phyloP scores from a whole-genome alignment of 1,140 invertebrate genomes.

The Zaprionus ornatus region DNA sequence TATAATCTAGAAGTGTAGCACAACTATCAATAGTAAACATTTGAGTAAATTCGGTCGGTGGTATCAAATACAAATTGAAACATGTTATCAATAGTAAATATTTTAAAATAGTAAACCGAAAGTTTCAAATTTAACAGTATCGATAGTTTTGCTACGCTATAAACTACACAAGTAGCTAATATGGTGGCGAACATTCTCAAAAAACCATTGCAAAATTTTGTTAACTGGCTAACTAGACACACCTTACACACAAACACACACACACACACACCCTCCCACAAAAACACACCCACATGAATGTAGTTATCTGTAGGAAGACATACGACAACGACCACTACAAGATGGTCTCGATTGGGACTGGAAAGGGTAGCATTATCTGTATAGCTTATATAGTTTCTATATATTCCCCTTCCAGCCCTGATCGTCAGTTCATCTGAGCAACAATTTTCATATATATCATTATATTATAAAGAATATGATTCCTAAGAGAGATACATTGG shows the following conservation, averaged over 20 bases:
- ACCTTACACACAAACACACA: conserved; percentile 19
- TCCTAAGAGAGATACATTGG: conserved; percentile 5
- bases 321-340: conserved; percentile 56
- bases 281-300: conserved; percentile 18
- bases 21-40: neutral
- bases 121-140: neutral
- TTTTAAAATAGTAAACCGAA: neutral
- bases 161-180: conserved; percentile 1
- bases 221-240: conserved; percentile 12
- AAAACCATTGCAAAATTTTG: conserved; percentile 1
- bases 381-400: neutral
- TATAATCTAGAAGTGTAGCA: neutral
- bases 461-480: neutral
- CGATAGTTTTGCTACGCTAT: neutral
- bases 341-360: conserved; percentile 32
- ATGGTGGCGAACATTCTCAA: neutral
- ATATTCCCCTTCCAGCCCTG: neutral
- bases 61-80: neutral
- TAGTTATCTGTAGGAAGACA: conserved; percentile 43
- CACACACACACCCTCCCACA: conserved; percentile 16
- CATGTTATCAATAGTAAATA: neutral
- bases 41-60: conserved; percentile 1
- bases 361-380: neutral
- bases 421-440: conserved; percentile 60
- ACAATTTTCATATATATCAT: conserved; percentile 39